These are phyloP conservation scores for Meloidogyne chitwoodi DNA, from an alignment of 1,140 invertebrate species.

Conservation along the genomic window DNA sequence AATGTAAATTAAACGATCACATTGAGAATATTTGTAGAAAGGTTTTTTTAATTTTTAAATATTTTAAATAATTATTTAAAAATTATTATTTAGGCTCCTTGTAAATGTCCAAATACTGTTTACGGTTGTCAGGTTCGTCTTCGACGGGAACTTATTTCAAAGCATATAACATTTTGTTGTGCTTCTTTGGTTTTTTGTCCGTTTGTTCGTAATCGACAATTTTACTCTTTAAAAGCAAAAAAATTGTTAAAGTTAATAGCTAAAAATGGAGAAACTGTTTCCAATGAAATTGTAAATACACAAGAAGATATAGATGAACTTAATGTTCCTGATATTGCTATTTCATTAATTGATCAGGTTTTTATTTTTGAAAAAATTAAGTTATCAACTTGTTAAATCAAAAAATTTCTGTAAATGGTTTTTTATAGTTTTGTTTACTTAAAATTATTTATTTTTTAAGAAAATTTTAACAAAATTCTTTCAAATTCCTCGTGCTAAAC, in stretches of 20 bases:
- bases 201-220: constrained; percentile 11
- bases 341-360: constrained; percentile 5
- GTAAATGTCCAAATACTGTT: background rate
- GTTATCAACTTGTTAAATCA: too few species aligned
- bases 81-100: background rate
- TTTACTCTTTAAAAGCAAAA: background rate
- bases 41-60: background rate
- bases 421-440: too few species aligned
- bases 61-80: background rate
- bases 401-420: too few species aligned
- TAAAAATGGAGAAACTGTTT: background rate
- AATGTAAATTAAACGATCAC: constrained; percentile 9
- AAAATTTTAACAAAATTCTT: background rate
- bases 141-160: background rate
- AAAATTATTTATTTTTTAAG: background rate
- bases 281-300: background rate
- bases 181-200: constrained; percentile 9
- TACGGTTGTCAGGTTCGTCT: constrained; percentile 2
- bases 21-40: background rate
- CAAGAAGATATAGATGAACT: background rate
- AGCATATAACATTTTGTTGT: background rate
- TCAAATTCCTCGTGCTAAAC: background rate
- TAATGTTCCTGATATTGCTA: background rate
- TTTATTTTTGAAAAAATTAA: too few species aligned
- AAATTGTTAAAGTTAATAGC: constrained; percentile 4